Evolutionary conservation across 2,797 vertebrate species (phyloP).

Genomic region (Synanceia verrucosa): DNA sequence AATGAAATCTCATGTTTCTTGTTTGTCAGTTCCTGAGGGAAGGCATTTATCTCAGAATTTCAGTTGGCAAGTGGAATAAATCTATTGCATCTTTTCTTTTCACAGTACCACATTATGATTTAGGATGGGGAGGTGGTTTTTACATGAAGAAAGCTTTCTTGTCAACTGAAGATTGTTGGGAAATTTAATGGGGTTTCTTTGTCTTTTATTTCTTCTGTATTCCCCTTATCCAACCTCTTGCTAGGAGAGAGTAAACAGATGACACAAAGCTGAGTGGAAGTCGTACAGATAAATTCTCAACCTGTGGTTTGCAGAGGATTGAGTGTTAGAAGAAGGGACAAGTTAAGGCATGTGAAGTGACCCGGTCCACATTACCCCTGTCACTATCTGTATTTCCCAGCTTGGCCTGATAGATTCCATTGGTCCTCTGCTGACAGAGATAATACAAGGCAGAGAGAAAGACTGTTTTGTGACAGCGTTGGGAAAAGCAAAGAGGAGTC

Average conservation of each 20-base stretch:
- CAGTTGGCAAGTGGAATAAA: constrained; percentile 3
- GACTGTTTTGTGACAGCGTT: constrained; percentile 77
- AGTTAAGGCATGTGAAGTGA: constrained; percentile 73
- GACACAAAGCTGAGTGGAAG: constrained; percentile 54
- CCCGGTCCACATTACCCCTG: constrained; percentile 73
- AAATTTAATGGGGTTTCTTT: constrained; percentile 19
- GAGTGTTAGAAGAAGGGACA: constrained; percentile 48
- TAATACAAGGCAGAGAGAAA: constrained; percentile 74
- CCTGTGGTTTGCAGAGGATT: constrained; percentile 53
- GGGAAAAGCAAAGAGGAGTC: constrained; percentile 53
- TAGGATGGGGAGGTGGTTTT: background rate
- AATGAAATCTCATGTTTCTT: background rate
- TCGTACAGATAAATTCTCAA: constrained; percentile 55
- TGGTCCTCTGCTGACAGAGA: constrained; percentile 73
- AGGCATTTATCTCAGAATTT: background rate
- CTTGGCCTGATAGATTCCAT: constrained; percentile 78
- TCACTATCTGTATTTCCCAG: constrained; percentile 78
- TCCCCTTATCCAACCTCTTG: constrained; percentile 29
- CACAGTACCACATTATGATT: background rate
- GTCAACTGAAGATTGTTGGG: background rate
- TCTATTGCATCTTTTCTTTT: background rate
- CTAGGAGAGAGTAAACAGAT: constrained; percentile 48
- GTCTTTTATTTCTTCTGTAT: constrained; percentile 3
- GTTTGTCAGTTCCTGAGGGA: background rate
- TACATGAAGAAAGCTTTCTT: background rate